phyloP scores from a whole-genome alignment of 2,113 vertebrate species.

The Bubo blakistoni region DNA sequence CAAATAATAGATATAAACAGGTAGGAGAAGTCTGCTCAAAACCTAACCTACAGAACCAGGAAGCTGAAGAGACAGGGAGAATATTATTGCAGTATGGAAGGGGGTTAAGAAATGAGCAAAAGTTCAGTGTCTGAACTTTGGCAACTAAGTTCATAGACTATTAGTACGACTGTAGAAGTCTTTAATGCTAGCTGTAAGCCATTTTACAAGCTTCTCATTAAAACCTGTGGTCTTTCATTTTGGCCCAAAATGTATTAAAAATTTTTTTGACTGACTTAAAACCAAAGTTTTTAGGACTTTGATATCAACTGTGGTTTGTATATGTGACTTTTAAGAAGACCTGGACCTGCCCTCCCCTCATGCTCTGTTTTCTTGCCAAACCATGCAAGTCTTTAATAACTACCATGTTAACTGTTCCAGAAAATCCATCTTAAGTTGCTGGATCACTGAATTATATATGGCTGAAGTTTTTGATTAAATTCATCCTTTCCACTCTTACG shows the following conservation, averaged over 20 bases:
- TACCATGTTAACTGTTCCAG: constrained; percentile 44
- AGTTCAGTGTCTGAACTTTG: background rate
- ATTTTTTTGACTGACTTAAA: background rate
- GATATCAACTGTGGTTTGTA: background rate
- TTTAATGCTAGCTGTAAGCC: background rate
- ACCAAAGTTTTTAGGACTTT: constrained; percentile 18
- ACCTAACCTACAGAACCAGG: background rate
- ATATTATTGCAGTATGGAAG: background rate
- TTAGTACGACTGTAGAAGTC: background rate
- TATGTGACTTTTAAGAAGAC: background rate
- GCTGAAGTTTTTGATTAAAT: background rate
- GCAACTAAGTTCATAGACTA: background rate
- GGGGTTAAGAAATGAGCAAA: background rate
- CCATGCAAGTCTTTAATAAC: constrained; percentile 23
- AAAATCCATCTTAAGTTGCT: constrained; percentile 33
- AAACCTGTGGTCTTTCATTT: background rate
- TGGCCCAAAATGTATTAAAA: background rate
- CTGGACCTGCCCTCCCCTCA: background rate
- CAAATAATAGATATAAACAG: background rate
- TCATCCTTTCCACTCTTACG: background rate
- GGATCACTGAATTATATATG: constrained; percentile 6
- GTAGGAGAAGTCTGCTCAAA: background rate
- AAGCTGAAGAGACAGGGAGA: background rate
- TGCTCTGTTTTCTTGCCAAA: constrained; percentile 23
- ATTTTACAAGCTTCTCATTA: background rate